These are phyloP conservation scores for Cassiopea xamachana DNA, from an alignment of 30 jellyfish, hydroid and myxozoan species.

Conservation along the genomic window DNA sequence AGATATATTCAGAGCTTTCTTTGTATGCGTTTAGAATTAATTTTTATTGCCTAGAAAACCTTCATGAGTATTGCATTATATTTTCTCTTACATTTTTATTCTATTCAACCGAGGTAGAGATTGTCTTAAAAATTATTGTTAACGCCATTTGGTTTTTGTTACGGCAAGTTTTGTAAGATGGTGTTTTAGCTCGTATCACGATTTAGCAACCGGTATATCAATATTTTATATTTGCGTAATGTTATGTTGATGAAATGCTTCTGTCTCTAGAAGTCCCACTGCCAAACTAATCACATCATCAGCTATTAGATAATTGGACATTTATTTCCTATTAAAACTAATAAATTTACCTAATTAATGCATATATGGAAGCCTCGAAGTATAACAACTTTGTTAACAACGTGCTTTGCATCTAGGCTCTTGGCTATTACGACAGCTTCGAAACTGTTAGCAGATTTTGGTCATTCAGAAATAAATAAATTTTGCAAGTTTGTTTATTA, in stretches of 20 bases:
- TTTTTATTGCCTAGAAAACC: not conserved
- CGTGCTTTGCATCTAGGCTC: too few relatives aligned
- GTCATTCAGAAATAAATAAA: too few relatives aligned
- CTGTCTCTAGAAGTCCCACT: not conserved
- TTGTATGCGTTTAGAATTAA: too few relatives aligned
- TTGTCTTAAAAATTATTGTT: not conserved
- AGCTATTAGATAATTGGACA: too few relatives aligned
- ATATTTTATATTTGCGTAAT: not conserved
- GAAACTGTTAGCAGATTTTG: too few relatives aligned
- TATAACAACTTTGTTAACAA: too few relatives aligned
- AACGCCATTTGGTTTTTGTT: not conserved
- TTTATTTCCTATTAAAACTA: too few relatives aligned
- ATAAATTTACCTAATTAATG: too few relatives aligned
- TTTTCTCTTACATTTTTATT: not conserved
- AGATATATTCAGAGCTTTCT: too few relatives aligned
- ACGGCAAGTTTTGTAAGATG: not conserved
- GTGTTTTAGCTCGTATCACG: not conserved
- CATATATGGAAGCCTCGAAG: too few relatives aligned
- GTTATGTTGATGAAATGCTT: not conserved
- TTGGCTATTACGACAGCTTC: too few relatives aligned
- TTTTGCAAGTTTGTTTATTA: too few relatives aligned
- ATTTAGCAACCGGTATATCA: not conserved
- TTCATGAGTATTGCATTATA: not conserved
- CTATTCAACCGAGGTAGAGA: not conserved
- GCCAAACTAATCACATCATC: not conserved